Conservation (phyloP, 1,140 invertebrate species). For the Idris sp. region DNA sequence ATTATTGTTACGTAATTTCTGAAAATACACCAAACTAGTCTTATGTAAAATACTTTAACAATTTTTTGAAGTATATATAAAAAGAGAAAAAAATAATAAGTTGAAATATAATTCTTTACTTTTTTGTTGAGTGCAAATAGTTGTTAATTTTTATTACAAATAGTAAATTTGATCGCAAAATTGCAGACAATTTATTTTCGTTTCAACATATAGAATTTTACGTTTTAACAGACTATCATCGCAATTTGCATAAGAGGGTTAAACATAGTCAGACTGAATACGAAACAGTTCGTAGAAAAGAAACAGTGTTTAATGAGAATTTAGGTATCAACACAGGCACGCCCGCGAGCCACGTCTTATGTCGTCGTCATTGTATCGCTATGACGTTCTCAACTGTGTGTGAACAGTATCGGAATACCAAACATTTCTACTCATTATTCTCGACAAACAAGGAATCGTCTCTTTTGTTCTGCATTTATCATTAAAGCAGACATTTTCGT, state of each 20-base stretch:
- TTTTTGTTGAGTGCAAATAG: no score
- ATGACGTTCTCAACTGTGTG: constrained; percentile 64
- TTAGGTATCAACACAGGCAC: constrained; percentile 64
- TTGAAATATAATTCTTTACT: no score
- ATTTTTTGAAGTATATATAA: no score
- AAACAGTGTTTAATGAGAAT: constrained; percentile 57
- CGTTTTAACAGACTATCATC: constrained; percentile 18
- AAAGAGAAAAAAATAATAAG: no score
- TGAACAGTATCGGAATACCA: constrained; percentile 65
- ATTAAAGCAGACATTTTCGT: constrained; percentile 1
- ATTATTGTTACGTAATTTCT: no score
- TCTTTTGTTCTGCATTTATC: constrained; percentile 2
- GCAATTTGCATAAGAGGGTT: constrained; percentile 27
- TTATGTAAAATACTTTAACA: no score
- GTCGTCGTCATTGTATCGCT: constrained; percentile 66
- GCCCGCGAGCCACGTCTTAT: constrained; percentile 64
- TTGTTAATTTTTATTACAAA: no score
- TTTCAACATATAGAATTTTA: background rate
- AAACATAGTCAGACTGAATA: constrained; percentile 9
- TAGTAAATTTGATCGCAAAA: no score
- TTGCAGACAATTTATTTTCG: background rate
- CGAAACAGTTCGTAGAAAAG: constrained; percentile 26
- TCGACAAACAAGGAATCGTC: constrained; percentile 35
- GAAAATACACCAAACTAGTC: no score
- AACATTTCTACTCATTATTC: constrained; percentile 64